Conservation (phyloP, 2,797 vertebrate species). For the Mastacembelus armatus region DNA sequence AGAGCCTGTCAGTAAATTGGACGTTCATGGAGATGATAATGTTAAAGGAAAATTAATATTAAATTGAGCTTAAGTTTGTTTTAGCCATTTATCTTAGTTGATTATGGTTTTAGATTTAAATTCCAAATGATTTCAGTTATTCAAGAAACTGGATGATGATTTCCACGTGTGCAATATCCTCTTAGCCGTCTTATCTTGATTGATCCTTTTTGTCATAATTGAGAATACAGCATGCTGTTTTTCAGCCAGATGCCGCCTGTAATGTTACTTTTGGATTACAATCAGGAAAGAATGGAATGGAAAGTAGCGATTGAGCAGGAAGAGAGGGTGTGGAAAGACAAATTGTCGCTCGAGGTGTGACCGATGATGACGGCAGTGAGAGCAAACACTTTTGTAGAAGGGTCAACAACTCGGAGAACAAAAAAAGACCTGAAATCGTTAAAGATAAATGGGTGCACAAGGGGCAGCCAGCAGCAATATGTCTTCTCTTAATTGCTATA, state of each 20-base stretch:
- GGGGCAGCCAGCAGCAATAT: slow-evolving; percentile 73
- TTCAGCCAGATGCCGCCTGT: background rate
- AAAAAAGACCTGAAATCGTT: slow-evolving; percentile 72
- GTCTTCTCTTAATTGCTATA: slow-evolving; percentile 86
- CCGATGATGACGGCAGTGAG: slow-evolving; percentile 62
- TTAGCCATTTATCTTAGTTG: too few species aligned
- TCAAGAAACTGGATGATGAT: too few species aligned
- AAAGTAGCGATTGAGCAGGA: slow-evolving; percentile 21
- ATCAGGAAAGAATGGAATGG: background rate
- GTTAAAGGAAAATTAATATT: too few species aligned
- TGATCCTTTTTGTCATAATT: background rate
- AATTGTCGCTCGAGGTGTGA: slow-evolving; percentile 44
- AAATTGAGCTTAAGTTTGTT: too few species aligned
- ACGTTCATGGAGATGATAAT: too few species aligned
- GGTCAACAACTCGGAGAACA: slow-evolving; percentile 73
- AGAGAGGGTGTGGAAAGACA: slow-evolving; percentile 39
- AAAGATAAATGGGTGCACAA: slow-evolving; percentile 79
- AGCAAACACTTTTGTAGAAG: slow-evolving; percentile 69
- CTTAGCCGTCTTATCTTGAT: background rate
- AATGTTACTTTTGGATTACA: slow-evolving; percentile 7
- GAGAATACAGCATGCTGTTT: background rate
- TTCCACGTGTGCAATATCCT: background rate
- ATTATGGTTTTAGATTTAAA: too few species aligned
- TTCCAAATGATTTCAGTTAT: too few species aligned
- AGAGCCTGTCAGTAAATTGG: too few species aligned